A percentile compares a stretch with the other conserved stretches of the same genome.
Conservation (phyloP, 2,888 invertebrate genomes). For the Drosophila atripex region DNA sequence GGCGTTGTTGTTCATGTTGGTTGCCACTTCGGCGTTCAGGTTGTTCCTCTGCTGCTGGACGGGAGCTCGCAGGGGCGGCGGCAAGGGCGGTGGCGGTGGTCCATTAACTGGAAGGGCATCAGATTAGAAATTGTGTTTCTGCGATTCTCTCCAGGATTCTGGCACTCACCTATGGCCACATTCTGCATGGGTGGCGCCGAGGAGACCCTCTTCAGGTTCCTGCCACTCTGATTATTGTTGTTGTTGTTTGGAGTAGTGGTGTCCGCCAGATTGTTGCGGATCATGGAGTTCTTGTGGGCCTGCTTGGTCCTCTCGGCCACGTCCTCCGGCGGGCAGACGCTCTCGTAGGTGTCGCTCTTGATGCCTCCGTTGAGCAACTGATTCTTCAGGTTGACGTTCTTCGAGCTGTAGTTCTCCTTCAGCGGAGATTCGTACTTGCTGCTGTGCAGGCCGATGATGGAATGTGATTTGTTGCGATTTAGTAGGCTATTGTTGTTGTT, state of each 20-base stretch:
- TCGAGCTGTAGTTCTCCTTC: constrained; percentile 78
- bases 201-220: constrained; percentile 85
- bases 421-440: constrained; percentile 78
- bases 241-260: constrained; percentile 50
- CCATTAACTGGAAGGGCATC: constrained; percentile 79
- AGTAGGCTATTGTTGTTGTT: constrained; percentile 56
- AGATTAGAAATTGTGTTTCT: not conserved
- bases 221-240: constrained; percentile 67
- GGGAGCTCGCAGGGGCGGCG: constrained; percentile 85
- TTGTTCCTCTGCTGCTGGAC: constrained; percentile 58
- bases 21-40: constrained; percentile 30
- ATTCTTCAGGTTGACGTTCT: constrained; percentile 82
- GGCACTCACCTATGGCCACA: constrained; percentile 78
- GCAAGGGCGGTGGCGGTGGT: constrained; percentile 90
- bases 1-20: constrained; percentile 53
- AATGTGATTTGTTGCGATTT: constrained; percentile 83
- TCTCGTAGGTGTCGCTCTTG: constrained; percentile 84
- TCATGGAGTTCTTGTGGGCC: constrained; percentile 81
- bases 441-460: constrained; percentile 81
- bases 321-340: constrained; percentile 84
- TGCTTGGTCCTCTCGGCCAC: constrained; percentile 83
- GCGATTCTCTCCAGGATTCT: not conserved
- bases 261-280: constrained; percentile 80
- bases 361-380: constrained; percentile 80
- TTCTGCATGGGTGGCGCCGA: constrained; percentile 85